Evolutionary conservation across 2,113 vertebrate genomes (phyloP), one percentile per base, ranked within the genome.

Genomic region (Apteryx owenii): DNA sequence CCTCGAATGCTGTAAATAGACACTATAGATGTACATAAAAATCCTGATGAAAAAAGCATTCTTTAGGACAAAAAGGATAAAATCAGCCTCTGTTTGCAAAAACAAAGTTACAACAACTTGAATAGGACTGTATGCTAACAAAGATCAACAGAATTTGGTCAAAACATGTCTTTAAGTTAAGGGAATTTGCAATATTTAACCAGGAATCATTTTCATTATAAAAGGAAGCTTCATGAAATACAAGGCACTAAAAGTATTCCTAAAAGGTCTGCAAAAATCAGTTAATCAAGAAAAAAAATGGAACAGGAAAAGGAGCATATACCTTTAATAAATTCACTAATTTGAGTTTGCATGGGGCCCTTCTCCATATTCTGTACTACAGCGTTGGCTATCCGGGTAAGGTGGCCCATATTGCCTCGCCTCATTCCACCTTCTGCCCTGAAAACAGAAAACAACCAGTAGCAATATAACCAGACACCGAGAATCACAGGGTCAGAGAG

Each of bases 341-440:
- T 98, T 53, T 99, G 99, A 23, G 98, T 95, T 97, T 99, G 99
- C 91, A 98, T 97, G 5, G 99, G 98, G 36, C 99, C 99, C 95
- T 99, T 99, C 98, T 99, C 99, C 97, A 99, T 97, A 89, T 99
- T 99, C 96, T 99, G 99, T 26, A 99, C 99, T 54, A 99, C 99
- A 5, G 98, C 98, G 50, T 99, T 99, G 97, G 99, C 99, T 26
- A 99, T 99, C 79, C 99, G 98, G 0, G 99, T 99, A 62, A 99
- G 98, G 97, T 99, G 99, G 58, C 99, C 99, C 99, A 99, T 99
- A 91, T 99, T 99, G 50, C 99, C 99, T 61, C 99, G 98, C 93
- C 99, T 98, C 97, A 98, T 98, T 15, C 99, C 99, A 0, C 99
- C 99, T 42, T 99, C 99, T 28, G 98, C 96, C 98, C 99, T 99